Base-by-base conservation (phyloP, 2,888 invertebrate species). In the Ernsta delagoae region DNA sequence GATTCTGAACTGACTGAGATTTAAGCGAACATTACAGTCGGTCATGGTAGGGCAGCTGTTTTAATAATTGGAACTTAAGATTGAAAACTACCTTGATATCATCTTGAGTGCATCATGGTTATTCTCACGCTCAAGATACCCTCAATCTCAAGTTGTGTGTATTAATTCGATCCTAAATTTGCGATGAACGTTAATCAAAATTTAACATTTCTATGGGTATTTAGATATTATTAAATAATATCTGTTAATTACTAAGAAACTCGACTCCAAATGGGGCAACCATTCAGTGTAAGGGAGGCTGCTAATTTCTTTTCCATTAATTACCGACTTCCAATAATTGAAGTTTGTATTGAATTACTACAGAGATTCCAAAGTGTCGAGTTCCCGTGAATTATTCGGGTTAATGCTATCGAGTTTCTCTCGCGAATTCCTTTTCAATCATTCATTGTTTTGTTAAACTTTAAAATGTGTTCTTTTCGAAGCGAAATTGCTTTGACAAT, bases 271-370 rank as follows among this genome's bases (percentile, higher is more conserved):
- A n/a, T 45, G 39, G 39, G 39, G 39, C 39, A 39, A 31, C n/a
- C 56, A 11, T 34, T 36, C 36, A 1, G n/a, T 57, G 57, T 57
- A 57, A 57, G 12, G 36, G 57, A 39, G 36, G 3, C 7, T n/a
- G 34, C n/a, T 36, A 57, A 57, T 54, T 39, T 36, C 57, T 39
- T 7, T n/a, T 36, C 57, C 4, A 39, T 36, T 57, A 57, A 57
- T 57, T 57, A 57, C 36, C 5, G 34, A 11, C 34, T 56, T 4
- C 12, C 57, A 57, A 57, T 57, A 57, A 57, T 57, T 57, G 39
- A 57, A 57, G 39, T 57, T 57, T 57, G 57, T 57, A 36, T 57
- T 57, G 12, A 36, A 57, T 39, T 57, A 57, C 57, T 36, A 11
- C 12, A 3, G 39, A 56, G 57, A 57, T 57, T 39, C 36, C 57